These are phyloP conservation scores for Prionchulus punctatus DNA, from an alignment of 2,888 invertebrate genomes.

Conservation along the genomic window DNA sequence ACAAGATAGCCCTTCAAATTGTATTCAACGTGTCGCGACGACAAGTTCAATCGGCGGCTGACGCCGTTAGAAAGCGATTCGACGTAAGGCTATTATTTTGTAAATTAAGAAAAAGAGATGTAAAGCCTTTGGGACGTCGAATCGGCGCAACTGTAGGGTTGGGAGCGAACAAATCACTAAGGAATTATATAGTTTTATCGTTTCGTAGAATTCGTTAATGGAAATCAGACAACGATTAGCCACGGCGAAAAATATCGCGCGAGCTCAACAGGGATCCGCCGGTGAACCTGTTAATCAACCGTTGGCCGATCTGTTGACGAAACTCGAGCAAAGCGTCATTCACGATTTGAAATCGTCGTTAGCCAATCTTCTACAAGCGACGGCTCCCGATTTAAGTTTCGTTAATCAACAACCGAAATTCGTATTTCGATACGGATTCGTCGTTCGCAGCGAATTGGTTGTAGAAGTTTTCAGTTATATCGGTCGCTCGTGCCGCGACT, in stretches of 20 bases:
- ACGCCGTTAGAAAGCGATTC: not conserved
- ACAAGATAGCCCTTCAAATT: not conserved
- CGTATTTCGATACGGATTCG: not conserved
- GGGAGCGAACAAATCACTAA: no score
- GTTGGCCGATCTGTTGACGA: slow-evolving; percentile 12
- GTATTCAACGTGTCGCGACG: not conserved
- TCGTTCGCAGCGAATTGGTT: slow-evolving; percentile 11
- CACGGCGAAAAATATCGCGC: not conserved
- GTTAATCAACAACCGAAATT: not conserved
- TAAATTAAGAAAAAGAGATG: no score
- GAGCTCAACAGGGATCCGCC: not conserved
- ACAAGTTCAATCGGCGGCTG: not conserved
- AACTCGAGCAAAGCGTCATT: slow-evolving; percentile 22
- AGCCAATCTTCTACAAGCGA: slow-evolving; percentile 23
- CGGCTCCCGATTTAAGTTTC: not conserved
- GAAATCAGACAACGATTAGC: slow-evolving; percentile 9
- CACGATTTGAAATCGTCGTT: slow-evolving; percentile 25
- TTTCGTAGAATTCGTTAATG: not conserved
- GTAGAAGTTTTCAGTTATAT: slow-evolving; percentile 4
- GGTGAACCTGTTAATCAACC: slow-evolving; percentile 4
- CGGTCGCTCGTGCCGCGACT: not conserved
- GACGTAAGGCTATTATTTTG: not conserved
- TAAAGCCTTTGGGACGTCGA: no score
- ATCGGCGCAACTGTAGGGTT: no score
- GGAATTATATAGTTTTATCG: no score